A percentile compares a stretch with the other conserved stretches of the same genome.
phyloP scores from a whole-genome alignment of 2,113 vertebrate species.

The Equus przewalskii region DNA sequence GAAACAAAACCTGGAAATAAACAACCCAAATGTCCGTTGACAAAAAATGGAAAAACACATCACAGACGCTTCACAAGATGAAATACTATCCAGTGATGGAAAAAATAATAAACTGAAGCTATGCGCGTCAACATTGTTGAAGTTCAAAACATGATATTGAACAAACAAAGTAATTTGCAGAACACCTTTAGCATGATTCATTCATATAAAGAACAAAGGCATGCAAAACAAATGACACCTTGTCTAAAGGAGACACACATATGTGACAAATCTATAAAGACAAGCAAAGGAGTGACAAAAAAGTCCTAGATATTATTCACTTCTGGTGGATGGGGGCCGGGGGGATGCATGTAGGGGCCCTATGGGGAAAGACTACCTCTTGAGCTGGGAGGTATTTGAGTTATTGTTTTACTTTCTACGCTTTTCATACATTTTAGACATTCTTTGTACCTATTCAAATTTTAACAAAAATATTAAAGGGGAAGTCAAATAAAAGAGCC shows the following conservation, averaged over 20 bases:
- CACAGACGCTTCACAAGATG: neutral
- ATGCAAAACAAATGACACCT: neutral
- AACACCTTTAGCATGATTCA: neutral
- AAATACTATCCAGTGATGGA: neutral
- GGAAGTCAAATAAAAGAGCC: neutral
- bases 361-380: neutral
- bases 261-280: neutral
- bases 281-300: neutral
- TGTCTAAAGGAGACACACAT: neutral
- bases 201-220: neutral
- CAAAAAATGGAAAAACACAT: neutral
- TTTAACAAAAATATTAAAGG: neutral
- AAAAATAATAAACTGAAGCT: neutral
- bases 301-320: neutral
- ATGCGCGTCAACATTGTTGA: neutral
- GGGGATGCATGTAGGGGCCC: neutral
- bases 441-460: neutral
- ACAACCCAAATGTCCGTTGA: neutral
- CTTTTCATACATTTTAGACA: neutral
- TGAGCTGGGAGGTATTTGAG: neutral
- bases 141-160: neutral
- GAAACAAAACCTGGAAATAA: neutral
- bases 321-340: neutral
- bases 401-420: neutral
- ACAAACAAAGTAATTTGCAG: conserved; percentile 10